phyloP scores from a whole-genome alignment of 2,113 vertebrate genomes.

The Coptodon rendalli region DNA sequence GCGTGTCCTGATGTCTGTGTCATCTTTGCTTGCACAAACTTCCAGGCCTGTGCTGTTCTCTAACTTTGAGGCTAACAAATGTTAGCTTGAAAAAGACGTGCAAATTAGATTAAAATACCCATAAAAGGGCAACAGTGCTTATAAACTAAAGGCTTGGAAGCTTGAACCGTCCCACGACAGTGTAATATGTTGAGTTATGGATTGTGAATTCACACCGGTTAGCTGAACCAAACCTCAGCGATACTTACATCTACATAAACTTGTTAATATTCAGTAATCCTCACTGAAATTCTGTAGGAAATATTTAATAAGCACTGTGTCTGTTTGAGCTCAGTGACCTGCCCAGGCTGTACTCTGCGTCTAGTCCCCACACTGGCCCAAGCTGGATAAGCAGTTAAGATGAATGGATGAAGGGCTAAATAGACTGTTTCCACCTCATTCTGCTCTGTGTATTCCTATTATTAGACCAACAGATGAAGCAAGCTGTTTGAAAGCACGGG shows the following conservation, averaged over 20 bases:
- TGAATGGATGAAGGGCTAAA: not conserved
- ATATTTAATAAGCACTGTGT: not conserved
- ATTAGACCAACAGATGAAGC: not conserved
- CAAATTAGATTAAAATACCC: not conserved
- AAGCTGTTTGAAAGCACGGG: not conserved
- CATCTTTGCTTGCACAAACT: not conserved
- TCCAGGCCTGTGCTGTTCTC: not conserved
- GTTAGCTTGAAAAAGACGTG: not conserved
- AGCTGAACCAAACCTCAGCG: not conserved
- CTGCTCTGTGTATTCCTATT: not conserved
- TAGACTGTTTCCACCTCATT: not conserved
- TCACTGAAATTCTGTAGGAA: fast-evolving
- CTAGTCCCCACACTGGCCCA: not conserved
- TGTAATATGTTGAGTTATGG: not conserved
- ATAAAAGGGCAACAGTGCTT: not conserved
- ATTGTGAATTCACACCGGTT: not conserved
- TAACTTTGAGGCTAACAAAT: not conserved
- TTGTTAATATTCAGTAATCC: not conserved
- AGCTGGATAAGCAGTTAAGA: not conserved
- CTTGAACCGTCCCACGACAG: not conserved
- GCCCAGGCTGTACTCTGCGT: not conserved
- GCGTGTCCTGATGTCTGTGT: not conserved
- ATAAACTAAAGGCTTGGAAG: not conserved
- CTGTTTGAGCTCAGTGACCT: not conserved
- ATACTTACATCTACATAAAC: not conserved